Evolutionary conservation across 2,888 invertebrate genomes (phyloP), one percentile per base, ranked within the genome.

Genomic region (Mythimna vitellina): DNA sequence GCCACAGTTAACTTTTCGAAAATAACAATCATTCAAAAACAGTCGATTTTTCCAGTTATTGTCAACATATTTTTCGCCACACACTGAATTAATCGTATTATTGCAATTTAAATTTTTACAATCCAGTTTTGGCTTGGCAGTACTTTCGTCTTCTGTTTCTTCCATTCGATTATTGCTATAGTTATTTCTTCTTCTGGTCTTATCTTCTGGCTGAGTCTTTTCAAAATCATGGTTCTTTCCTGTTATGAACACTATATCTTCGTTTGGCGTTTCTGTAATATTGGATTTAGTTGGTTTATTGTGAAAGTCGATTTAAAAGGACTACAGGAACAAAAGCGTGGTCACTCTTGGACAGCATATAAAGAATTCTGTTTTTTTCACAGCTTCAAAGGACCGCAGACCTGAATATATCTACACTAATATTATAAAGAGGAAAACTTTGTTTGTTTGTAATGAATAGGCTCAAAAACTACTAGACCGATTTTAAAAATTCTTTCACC

Each of bases 1-100:
- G 0, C 82, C 91, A 57, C 96, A 96, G 29, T 95, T 96, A 0
- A 96, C 96, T 80, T 95, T 95, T 20, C 92, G 89, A 10, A 92
- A 95, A 51, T 85, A 95, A 58, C 96, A 96, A 0, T 94, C 92
- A 12, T 96, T 96, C 53, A 92, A 64, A 70, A 96, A 96, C 12
- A 94, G 22, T 63, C 96, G 89, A 58, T 92, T 92, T 68, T 82
- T 90, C 86, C 87, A 87, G 0, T 84, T 80, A 0, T 85, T 88
- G 46, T 90, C 86, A 0, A 93, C 90, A 0, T 88, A 63, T 82
- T 92, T 94, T 0, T 85, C 89, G 0, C 94, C 96, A 56, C 96
- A 96, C 0, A 95, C 70, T 0, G 93, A 88, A 0, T 86, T 71
- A 0, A 92, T 35, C 0, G 86, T 88, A 2, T 89, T 93, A 22